Evolutionary conservation across 2,113 vertebrate species (phyloP).

Genomic region (Lanius collurio): DNA sequence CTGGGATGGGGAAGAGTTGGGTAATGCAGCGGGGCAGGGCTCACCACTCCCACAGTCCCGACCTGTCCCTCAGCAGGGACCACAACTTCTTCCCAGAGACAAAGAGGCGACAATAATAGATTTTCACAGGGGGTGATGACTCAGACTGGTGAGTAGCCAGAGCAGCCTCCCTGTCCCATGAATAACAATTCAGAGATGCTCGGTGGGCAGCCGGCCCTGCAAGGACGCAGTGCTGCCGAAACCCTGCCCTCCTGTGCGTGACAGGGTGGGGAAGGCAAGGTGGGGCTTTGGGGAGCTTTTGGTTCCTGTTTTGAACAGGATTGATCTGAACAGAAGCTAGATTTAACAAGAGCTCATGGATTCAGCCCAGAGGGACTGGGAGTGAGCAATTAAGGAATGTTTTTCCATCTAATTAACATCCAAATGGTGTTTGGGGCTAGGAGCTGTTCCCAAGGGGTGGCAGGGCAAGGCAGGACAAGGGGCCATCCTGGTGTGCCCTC

Average conservation of each 20-base stretch:
- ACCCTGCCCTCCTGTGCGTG: not conserved
- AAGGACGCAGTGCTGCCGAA: accelerated
- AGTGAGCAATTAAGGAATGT: not conserved
- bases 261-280: accelerated
- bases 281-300: not conserved
- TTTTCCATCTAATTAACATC: not conserved
- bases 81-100: not conserved
- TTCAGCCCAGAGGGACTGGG: not conserved
- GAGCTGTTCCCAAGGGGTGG: not conserved
- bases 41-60: accelerated
- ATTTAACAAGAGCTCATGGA: not conserved
- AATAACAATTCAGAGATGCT: not conserved
- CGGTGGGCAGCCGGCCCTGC: accelerated
- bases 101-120: not conserved
- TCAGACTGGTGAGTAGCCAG: conserved; percentile 10
- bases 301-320: not conserved
- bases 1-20: not conserved
- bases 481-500: accelerated
- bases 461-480: not conserved
- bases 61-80: not conserved
- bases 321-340: not conserved
- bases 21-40: not conserved
- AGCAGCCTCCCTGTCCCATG: not conserved
- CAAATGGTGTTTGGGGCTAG: not conserved
- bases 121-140: not conserved